These are phyloP conservation scores for Zaprionus inermis DNA, from an alignment of 1,140 invertebrate genomes.

Conservation along the genomic window DNA sequence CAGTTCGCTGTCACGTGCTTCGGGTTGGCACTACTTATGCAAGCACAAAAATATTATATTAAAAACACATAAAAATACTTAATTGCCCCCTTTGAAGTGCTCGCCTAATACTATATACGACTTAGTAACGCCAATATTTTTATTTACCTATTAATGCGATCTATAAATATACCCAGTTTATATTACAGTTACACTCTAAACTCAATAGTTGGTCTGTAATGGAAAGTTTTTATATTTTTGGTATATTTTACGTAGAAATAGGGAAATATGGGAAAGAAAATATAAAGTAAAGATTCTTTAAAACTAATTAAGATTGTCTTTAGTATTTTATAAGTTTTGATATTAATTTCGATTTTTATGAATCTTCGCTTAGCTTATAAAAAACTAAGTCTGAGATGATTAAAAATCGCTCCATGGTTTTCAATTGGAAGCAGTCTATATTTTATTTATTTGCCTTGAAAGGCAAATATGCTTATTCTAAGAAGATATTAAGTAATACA, in stretches of 20 bases:
- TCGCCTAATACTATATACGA: background rate
- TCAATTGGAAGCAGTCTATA: no score
- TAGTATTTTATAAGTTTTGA: background rate
- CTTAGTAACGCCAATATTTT: background rate
- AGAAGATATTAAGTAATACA: no score
- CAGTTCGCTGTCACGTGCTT: slow-evolving; percentile 35
- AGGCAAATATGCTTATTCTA: no score
- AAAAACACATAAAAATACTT: slow-evolving; percentile 2
- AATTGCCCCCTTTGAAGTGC: slow-evolving; percentile 1
- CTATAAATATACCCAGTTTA: background rate
- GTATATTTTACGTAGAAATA: no score
- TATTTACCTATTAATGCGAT: background rate
- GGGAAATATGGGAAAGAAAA: no score
- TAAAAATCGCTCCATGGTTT: no score
- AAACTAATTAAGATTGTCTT: background rate
- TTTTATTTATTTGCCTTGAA: no score
- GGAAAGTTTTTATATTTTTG: background rate
- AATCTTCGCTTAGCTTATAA: background rate
- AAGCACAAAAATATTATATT: background rate
- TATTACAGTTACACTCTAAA: background rate
- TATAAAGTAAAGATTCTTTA: background rate
- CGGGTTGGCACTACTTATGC: slow-evolving; percentile 2
- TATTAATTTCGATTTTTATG: background rate
- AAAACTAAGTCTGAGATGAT: background rate
- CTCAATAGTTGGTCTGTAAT: background rate